These are phyloP conservation scores for Caenorhabditis japonica DNA, from an alignment of 2,888 invertebrate genomes.

Conservation along the genomic window DNA sequence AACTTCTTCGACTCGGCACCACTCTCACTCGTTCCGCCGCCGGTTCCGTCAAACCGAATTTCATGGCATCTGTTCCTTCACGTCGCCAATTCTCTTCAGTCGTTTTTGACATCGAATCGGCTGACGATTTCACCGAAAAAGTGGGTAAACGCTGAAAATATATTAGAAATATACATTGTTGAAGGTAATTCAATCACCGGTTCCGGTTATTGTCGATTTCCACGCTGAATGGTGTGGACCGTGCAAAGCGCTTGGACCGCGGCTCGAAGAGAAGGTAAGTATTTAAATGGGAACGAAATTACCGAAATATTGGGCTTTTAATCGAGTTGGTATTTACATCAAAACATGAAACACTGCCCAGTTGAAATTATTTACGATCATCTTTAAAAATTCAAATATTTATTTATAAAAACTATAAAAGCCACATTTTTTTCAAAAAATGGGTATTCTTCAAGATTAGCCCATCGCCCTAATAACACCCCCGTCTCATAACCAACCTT, in stretches of 20 bases:
- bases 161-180: background rate
- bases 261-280: conserved; percentile 65
- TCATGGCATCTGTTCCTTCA: conserved; percentile 16
- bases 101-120: conserved; percentile 58
- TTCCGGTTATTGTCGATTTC: conserved; percentile 73
- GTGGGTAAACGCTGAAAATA: background rate
- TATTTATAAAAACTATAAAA: too few relatives aligned
- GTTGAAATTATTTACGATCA: too few relatives aligned
- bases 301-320: too few relatives aligned
- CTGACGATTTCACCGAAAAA: conserved; percentile 59
- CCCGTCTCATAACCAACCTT: too few relatives aligned
- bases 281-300: too few relatives aligned
- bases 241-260: conserved; percentile 70
- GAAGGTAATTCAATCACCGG: conserved; percentile 53
- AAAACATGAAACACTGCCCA: too few relatives aligned
- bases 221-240: conserved; percentile 76
- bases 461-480: too few relatives aligned
- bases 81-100: conserved; percentile 21
- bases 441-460: too few relatives aligned
- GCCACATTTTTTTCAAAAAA: too few relatives aligned
- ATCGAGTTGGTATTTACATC: too few relatives aligned
- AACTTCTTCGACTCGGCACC: conserved; percentile 19
- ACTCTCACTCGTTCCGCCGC: conserved; percentile 16
- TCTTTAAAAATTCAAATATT: too few relatives aligned
- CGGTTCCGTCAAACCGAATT: conserved; percentile 10